Evolutionary conservation across 1,140 invertebrate genomes (phyloP), one percentile per base, ranked within the genome.

Genomic region (Glossosoma conforme): DNA sequence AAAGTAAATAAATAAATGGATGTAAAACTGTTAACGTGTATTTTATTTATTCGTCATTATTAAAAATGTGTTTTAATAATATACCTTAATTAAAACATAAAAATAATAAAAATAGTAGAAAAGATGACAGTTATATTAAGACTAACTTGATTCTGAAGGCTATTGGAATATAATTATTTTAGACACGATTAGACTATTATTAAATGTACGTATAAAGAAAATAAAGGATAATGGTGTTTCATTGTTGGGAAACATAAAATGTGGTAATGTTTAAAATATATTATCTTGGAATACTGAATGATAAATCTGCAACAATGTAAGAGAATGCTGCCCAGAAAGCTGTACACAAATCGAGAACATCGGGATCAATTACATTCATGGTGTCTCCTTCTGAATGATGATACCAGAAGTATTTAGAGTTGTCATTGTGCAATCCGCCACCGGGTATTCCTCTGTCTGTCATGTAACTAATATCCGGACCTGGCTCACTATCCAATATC

Each of bases 321-420:
- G 85, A 70, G 2, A 81, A 71, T 4, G 77, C 72, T 10, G 86
- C 80, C 76, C 84, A 88, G 14, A 88, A 58, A 2, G 84, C 85
- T 9, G 82, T 77, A 48, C 76, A 76, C 50, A 73, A 67, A 59
- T 89, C 83, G 53, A 91, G 65, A 14, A 62, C 64, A 24, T 66
- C 63, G 2, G 83, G 65, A 67, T 86, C 67, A 64, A 85, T 75
- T 0, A 85, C 77, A 14, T 77, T 69, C 75, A 89, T 82, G 0
- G 79, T 86, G 61, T 91, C 87, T 3, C 77, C 86, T 45, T 80
- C 68, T 0, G 79, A 72, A 62, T 90, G 87, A 67, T 90, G 87
- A 62, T 77, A 90, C 75, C 81, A 84, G 61, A 88, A 89, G 61
- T 90, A 90, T 56, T 74, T 74, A 19, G 79, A 74, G 61, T 84